These are phyloP conservation scores for Procavia capensis DNA, from an alignment of 2,113 vertebrate genomes.

Conservation along the genomic window DNA sequence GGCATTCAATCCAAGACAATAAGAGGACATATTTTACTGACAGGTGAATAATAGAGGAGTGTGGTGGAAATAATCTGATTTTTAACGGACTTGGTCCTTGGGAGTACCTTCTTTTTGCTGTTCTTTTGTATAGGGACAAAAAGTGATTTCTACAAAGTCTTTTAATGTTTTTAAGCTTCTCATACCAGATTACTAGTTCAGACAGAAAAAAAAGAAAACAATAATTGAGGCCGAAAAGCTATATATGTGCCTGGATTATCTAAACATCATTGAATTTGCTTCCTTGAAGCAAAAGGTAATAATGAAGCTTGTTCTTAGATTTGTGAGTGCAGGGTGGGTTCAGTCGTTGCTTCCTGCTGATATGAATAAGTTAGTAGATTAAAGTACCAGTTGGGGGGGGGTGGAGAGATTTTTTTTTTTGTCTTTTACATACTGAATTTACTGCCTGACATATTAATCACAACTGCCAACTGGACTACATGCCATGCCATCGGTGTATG, in stretches of 20 bases:
- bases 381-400: constrained; percentile 63
- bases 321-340: constrained; percentile 71
- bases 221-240: constrained; percentile 83
- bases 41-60: constrained; percentile 95
- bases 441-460: constrained; percentile 88
- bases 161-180: constrained; percentile 88
- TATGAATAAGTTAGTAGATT: constrained; percentile 71
- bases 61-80: constrained; percentile 98
- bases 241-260: constrained; percentile 81
- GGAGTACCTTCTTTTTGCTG: constrained; percentile 88
- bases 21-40: constrained; percentile 95
- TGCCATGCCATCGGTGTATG: constrained; percentile 83
- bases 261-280: constrained; percentile 77
- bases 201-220: constrained; percentile 77
- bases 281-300: constrained; percentile 74
- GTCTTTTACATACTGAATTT: constrained; percentile 74
- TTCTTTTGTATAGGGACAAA: constrained; percentile 90
- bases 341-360: constrained; percentile 71
- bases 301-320: constrained; percentile 70
- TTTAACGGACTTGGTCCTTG: constrained; percentile 89
- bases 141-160: constrained; percentile 87
- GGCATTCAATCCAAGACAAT: constrained; percentile 93
- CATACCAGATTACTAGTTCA: constrained; percentile 86
- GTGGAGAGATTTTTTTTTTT: constrained; percentile 67
- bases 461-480: constrained; percentile 82